A percentile compares a stretch with the other conserved stretches of the same genome.
Evolutionary conservation across 2,797 vertebrate genomes (phyloP).

Genomic region (Capromys pilorides): DNA sequence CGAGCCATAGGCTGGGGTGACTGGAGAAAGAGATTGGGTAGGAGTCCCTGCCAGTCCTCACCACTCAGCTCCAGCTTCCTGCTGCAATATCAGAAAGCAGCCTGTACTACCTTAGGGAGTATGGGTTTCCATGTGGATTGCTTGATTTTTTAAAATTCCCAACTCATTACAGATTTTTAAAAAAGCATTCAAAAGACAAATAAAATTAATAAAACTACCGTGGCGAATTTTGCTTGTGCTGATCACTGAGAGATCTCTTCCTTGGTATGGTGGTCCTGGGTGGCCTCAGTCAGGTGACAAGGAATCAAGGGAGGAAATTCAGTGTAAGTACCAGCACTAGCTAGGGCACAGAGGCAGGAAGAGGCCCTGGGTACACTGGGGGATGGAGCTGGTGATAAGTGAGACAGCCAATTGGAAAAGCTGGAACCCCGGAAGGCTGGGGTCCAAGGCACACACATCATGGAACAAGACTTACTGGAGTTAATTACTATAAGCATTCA

Average conservation of each 20-base stretch:
- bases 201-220: not conserved
- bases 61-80: rapidly evolving
- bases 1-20: not conserved
- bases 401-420: not conserved
- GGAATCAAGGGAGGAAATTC: not conserved
- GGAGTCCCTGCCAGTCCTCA: no score
- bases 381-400: no score
- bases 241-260: not conserved
- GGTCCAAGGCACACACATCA: not conserved
- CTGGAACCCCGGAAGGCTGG: rapidly evolving
- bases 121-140: not conserved
- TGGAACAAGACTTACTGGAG: not conserved
- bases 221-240: not conserved
- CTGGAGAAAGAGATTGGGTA: rapidly evolving
- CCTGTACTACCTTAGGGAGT: not conserved
- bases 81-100: not conserved
- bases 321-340: not conserved
- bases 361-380: no score
- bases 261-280: not conserved
- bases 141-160: not conserved
- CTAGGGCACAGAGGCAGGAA: not conserved
- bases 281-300: not conserved
- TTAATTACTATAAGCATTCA: not conserved
- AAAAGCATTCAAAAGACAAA: not conserved
- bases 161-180: not conserved